Evolutionary conservation across 1,140 invertebrate species (phyloP).

Genomic region (Pseudobourletiella spinata): DNA sequence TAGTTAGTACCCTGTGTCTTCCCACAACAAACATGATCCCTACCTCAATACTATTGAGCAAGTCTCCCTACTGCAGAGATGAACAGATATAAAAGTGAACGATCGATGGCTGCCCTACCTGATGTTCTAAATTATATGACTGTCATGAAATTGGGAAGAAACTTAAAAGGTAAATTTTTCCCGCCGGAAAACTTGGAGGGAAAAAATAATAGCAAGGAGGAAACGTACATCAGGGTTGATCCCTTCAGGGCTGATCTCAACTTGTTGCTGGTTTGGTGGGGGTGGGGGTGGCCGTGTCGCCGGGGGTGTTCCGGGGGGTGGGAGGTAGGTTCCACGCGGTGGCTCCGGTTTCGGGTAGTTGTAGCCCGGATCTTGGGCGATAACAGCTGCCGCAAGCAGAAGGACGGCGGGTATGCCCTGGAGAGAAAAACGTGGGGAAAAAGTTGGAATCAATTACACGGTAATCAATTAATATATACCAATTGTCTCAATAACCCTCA

Average conservation of each 20-base stretch:
- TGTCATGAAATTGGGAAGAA: no score
- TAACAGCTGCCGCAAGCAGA: background rate
- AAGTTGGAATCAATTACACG: background rate
- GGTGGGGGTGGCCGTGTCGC: background rate
- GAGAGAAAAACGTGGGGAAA: background rate
- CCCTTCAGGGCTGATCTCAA: background rate
- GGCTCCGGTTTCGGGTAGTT: conserved; percentile 4
- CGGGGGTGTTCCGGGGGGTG: background rate
- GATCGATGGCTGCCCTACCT: no score
- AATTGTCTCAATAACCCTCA: no score
- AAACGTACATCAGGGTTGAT: conserved; percentile 2
- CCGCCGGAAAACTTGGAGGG: no score
- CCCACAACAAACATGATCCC: no score
- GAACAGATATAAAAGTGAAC: no score
- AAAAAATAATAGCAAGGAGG: background rate
- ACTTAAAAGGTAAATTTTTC: no score
- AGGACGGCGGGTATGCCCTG: background rate
- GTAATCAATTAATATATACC: no score
- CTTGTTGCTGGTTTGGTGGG: background rate
- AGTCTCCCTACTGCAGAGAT: no score
- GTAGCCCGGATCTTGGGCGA: background rate
- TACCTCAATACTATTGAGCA: no score
- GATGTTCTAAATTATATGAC: no score
- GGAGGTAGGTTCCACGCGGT: conserved; percentile 4
- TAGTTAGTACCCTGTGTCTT: no score